Conservation (phyloP, 2,797 vertebrate species). For the Nannoperca obscura region DNA sequence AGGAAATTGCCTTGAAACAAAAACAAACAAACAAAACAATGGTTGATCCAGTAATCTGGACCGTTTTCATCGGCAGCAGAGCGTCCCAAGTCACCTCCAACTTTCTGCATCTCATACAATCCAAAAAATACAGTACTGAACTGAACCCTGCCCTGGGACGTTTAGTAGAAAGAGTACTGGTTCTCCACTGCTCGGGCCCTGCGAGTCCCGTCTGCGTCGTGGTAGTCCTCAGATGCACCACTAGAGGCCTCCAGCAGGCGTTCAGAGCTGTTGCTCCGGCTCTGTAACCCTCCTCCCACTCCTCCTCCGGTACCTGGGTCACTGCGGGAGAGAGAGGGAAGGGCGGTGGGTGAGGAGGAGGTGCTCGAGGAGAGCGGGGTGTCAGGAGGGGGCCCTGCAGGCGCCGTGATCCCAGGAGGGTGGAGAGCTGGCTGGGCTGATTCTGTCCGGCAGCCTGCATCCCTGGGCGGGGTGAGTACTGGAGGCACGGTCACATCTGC, state of each 20-base stretch:
- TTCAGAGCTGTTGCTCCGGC: conserved; percentile 92
- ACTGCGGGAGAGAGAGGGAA: conserved; percentile 85
- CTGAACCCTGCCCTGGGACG: conserved; percentile 30
- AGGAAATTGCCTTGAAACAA: conserved; percentile 61
- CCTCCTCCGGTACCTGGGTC: conserved; percentile 84
- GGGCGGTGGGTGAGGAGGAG: conserved; percentile 84
- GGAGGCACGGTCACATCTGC: conserved; percentile 83
- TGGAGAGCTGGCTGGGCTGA: conserved; percentile 84
- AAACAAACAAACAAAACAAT: conserved; percentile 60
- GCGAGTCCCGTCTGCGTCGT: conserved; percentile 89
- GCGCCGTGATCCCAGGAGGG: conserved; percentile 80
- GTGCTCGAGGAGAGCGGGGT: conserved; percentile 81
- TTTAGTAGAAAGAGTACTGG: conserved; percentile 98
- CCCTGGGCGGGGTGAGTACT: conserved; percentile 78
- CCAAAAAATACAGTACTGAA: conserved; percentile 7
- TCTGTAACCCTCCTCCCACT: conserved; percentile 84
- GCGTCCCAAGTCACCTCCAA: conserved; percentile 20
- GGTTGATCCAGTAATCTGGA: conserved; percentile 58
- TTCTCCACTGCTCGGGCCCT: conserved; percentile 95
- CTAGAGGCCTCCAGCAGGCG: conserved; percentile 89
- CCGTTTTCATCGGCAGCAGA: conserved; percentile 30
- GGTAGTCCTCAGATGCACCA: conserved; percentile 87
- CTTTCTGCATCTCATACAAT: conserved; percentile 41
- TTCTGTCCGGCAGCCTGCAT: conserved; percentile 87
- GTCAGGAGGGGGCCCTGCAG: conserved; percentile 81